These are phyloP conservation scores for Phaetusa simplex DNA, from an alignment of 2,113 vertebrate genomes.

Conservation along the genomic window DNA sequence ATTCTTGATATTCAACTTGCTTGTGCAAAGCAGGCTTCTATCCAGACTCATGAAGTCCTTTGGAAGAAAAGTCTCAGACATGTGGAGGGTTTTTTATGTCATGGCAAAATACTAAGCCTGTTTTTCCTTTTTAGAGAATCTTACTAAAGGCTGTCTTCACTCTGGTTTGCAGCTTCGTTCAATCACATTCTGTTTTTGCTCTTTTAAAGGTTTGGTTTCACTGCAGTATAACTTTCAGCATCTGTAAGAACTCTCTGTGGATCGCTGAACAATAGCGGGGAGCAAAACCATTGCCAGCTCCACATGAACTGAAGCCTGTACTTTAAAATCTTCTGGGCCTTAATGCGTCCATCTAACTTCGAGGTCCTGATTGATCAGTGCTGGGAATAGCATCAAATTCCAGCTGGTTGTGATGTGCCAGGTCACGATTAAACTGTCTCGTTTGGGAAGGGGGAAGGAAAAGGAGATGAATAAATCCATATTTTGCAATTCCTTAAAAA, in stretches of 20 bases:
- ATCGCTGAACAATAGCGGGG: background rate
- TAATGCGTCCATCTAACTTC: conserved; percentile 22
- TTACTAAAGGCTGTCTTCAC: conserved; percentile 43
- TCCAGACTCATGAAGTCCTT: background rate
- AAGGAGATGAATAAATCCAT: conserved; percentile 9
- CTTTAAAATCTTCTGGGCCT: conserved; percentile 27
- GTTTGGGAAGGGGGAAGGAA: background rate
- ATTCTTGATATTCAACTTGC: background rate
- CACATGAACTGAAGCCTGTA: background rate
- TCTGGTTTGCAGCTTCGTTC: conserved; percentile 40
- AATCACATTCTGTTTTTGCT: conserved; percentile 47
- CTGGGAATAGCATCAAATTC: conserved; percentile 60
- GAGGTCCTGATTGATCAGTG: conserved; percentile 45
- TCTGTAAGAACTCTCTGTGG: conserved; percentile 56
- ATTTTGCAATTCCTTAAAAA: background rate
- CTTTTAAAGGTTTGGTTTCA: conserved; percentile 57
- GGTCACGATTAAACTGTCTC: conserved; percentile 45
- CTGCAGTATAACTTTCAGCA: conserved; percentile 37
- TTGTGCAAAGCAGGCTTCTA: background rate
- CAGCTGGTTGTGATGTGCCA: conserved; percentile 35
- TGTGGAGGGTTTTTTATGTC: background rate
- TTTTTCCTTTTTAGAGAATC: conserved; percentile 34
- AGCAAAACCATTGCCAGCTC: conserved; percentile 10
- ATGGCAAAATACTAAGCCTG: conserved; percentile 1
- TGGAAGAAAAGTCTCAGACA: background rate